Conservation (phyloP, 2,113 vertebrate species). For the Channa argus region DNA sequence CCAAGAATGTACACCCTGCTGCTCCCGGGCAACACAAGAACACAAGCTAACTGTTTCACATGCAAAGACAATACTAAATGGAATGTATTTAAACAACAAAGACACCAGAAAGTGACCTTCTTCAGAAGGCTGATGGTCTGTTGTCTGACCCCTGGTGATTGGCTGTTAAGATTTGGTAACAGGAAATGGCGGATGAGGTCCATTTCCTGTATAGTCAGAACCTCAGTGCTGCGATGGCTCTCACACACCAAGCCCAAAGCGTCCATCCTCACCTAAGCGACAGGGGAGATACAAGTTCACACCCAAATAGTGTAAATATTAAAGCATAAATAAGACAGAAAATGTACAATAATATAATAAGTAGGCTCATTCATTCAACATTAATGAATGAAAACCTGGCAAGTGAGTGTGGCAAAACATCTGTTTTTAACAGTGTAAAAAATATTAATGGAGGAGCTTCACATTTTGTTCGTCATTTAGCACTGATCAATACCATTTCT, state of each 20-base stretch:
- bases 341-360: no score
- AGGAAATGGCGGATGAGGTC: slow-evolving; percentile 89
- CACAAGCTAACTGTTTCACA: not conserved
- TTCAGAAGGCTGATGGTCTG: slow-evolving; percentile 90
- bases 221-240: slow-evolving; percentile 93
- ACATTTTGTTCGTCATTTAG: no score
- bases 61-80: not conserved
- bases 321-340: no score
- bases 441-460: no score
- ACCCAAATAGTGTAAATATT: not conserved
- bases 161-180: slow-evolving; percentile 89
- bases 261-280: slow-evolving; percentile 90
- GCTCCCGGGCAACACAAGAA: not conserved
- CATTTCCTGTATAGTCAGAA: slow-evolving; percentile 88
- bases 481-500: no score
- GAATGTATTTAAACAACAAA: not conserved
- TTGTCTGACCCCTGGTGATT: slow-evolving; percentile 90
- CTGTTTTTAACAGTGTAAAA: no score
- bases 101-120: slow-evolving; percentile 84
- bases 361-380: no score
- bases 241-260: slow-evolving; percentile 95
- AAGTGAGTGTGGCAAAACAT: no score
- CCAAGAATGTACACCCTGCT: no score
- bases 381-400: no score
- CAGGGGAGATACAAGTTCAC: not conserved